Evolutionary conservation across 30 jellyfish, hydroid and myxozoan species (phyloP).

Genomic region (Aurelia aurita): DNA sequence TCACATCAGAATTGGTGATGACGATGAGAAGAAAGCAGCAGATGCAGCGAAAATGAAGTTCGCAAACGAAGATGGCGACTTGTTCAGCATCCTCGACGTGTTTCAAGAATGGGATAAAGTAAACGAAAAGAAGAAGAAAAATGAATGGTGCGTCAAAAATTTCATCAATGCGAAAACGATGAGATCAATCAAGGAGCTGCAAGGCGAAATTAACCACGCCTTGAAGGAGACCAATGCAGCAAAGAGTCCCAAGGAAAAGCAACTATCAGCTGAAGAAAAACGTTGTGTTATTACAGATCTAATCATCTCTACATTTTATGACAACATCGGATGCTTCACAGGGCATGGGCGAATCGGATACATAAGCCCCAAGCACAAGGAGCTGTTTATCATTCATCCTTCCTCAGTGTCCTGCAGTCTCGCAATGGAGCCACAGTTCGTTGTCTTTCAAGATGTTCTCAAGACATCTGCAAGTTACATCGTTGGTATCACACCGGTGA

Average conservation of each 20-base stretch:
- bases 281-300: constrained; percentile 8
- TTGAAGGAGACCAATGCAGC: background rate
- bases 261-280: constrained; percentile 1
- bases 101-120: constrained; percentile 56
- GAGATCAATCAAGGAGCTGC: constrained; percentile 44
- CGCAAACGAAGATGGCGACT: constrained; percentile 63
- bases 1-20: constrained; percentile 67
- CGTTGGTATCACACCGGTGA: constrained; percentile 37
- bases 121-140: constrained; percentile 9
- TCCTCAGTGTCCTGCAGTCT: constrained; percentile 58
- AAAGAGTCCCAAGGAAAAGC: background rate
- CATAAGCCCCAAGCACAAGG: constrained; percentile 20
- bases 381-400: constrained; percentile 57
- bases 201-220: constrained; percentile 29
- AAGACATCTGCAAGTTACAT: constrained; percentile 38
- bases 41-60: constrained; percentile 59
- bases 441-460: constrained; percentile 62
- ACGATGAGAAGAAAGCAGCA: constrained; percentile 62
- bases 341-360: constrained; percentile 73
- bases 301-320: constrained; percentile 20
- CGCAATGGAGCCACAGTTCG: constrained; percentile 55
- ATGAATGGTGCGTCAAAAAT: constrained; percentile 61
- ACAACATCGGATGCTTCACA: constrained; percentile 53
- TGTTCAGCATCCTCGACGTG: constrained; percentile 55
- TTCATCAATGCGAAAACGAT: constrained; percentile 72